Evolutionary conservation across 2,888 invertebrate species (phyloP), one percentile per base, ranked within the genome.

Genomic region (Helicoverpa assulta): DNA sequence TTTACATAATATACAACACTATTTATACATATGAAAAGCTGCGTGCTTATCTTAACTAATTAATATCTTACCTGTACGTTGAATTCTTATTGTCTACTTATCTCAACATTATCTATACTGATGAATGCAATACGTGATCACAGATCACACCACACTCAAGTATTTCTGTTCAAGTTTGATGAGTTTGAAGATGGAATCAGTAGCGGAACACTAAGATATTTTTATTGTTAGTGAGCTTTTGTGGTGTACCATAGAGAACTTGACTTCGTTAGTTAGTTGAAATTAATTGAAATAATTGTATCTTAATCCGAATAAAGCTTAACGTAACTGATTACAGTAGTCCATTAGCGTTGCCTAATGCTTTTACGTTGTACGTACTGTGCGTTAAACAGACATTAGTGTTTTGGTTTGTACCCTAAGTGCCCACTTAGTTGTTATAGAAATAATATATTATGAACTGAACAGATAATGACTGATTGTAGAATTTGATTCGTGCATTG

Each of bases 81-180:
- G 26, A 26, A 26, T 26, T 26, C 26, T 26, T 26, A 26, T 26
- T 26, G 26, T 26, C 26, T 3, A 26, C 26, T 26, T 26, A 26
- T 26, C 26, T 26, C 4, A 26, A 26, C 26, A 26, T 26, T 26
- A 26, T 26, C 26, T 26, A 26, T 26, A 26, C 26, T 26, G 26
- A 26, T 26, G 26, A 26, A 26, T 26, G 26, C 26, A 26, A 26
- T 26, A 26, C 26, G 26, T 26, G 26, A 26, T 26, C 26, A 26
- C 4, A 26, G 26, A 26, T 26, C 26, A 26, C 26, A 26, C 26
- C 26, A 26, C 26, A 71, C 63, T 60, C 57, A 26, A 60, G 51
- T 65, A 60, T 71, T 62, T 71, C 57, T 67, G n/a, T 77, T 56
- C 63, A 55, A 64, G 40, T 37, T 19, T 18, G n/a, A n/a, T n/a